These are phyloP conservation scores for Xenopus laevis DNA, from an alignment of 2,113 vertebrate species.

Conservation along the genomic window DNA sequence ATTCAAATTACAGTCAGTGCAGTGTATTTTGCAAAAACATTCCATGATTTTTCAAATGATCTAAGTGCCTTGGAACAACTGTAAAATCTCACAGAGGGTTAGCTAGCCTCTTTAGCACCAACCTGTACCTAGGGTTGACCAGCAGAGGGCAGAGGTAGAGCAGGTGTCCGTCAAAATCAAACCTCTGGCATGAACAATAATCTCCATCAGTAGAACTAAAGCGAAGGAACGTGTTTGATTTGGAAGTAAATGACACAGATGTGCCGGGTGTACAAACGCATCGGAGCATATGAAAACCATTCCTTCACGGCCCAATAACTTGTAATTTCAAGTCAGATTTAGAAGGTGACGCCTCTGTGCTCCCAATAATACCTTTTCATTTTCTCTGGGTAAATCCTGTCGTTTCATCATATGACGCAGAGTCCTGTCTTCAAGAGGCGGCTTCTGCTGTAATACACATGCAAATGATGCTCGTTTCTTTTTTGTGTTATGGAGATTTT, in stretches of 20 bases:
- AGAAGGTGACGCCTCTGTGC: constrained; percentile 42
- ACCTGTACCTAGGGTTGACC: neutral
- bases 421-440: constrained; percentile 10
- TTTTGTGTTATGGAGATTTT: neutral
- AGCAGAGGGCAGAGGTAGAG: constrained; percentile 27
- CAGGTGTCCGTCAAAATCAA: constrained; percentile 22
- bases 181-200: constrained; percentile 28
- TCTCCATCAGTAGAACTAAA: constrained; percentile 40
- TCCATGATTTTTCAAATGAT: too few relatives aligned
- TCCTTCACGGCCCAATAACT: constrained; percentile 45
- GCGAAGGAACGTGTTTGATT: constrained; percentile 35
- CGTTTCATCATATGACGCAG: constrained; percentile 18
- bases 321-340: constrained; percentile 46
- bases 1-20: too few relatives aligned
- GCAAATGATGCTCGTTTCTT: constrained; percentile 33
- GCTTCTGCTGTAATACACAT: constrained; percentile 31
- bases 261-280: constrained; percentile 32
- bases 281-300: constrained; percentile 42
- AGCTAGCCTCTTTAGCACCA: too few relatives aligned
- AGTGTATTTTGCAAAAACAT: too few relatives aligned
- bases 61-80: too few relatives aligned
- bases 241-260: constrained; percentile 45
- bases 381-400: constrained; percentile 41
- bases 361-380: constrained; percentile 44
- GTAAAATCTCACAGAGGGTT: too few relatives aligned